A percentile compares a stretch with the other conserved stretches of the same genome.
Conservation (phyloP, 1,140 invertebrate species). For the Potamilus streckersoni region DNA sequence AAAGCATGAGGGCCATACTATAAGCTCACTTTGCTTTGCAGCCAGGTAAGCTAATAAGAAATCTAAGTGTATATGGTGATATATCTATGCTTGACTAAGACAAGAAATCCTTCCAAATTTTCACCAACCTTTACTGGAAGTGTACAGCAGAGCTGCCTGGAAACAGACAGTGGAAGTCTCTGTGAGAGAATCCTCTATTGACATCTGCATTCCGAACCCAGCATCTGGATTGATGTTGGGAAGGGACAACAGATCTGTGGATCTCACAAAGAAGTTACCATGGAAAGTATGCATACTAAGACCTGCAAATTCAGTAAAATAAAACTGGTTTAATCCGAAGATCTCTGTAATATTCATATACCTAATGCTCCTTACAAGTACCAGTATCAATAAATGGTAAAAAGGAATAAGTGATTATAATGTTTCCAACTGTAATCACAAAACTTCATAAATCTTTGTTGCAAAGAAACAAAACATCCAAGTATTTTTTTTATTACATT, state of each 20-base stretch:
- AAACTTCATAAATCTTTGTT: too few species aligned
- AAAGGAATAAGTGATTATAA: too few species aligned
- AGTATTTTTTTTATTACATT: too few species aligned
- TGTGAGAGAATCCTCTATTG: constrained; percentile 90
- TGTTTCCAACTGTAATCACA: too few species aligned
- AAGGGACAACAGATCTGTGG: constrained; percentile 94
- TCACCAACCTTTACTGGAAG: constrained; percentile 90
- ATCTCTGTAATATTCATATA: too few species aligned
- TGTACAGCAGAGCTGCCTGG: constrained; percentile 97
- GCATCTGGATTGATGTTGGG: constrained; percentile 99
- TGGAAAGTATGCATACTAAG: constrained; percentile 97
- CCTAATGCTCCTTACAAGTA: too few species aligned
- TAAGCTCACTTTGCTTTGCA: background rate
- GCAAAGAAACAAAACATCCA: too few species aligned
- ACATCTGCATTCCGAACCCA: constrained; percentile 97
- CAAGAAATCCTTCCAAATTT: background rate
- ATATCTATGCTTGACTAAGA: background rate
- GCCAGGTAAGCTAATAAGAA: background rate
- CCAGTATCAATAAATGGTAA: too few species aligned
- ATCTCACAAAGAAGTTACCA: constrained; percentile 99
- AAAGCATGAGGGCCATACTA: background rate
- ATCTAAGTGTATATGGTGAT: background rate
- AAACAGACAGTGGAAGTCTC: constrained; percentile 93
- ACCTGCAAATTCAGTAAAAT: constrained; percentile 48
- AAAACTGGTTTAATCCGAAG: too few species aligned